These are phyloP conservation scores for Hippocampus mohnikei DNA, from an alignment of 2,113 vertebrate species.

Conservation along the genomic window DNA sequence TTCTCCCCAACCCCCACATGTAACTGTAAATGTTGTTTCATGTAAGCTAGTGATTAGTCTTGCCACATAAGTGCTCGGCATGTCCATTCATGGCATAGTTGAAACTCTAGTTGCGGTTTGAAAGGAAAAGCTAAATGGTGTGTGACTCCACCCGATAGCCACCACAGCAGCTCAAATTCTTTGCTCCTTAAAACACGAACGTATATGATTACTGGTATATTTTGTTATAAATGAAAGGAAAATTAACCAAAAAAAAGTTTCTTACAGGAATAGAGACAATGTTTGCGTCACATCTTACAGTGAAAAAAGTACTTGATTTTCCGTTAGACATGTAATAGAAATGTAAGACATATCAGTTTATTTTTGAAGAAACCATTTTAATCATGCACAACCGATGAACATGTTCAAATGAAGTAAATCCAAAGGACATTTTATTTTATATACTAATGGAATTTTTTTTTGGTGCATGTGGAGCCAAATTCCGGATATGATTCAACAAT, in stretches of 20 bases:
- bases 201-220: not conserved
- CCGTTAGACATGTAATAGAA: no score
- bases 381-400: no score
- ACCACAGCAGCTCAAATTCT: conserved; percentile 3
- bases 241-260: not conserved
- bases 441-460: no score
- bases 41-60: conserved; percentile 25
- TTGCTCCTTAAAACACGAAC: not conserved
- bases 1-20: not conserved
- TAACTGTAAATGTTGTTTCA: conserved; percentile 8
- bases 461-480: not conserved
- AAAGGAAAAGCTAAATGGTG: conserved; percentile 12
- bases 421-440: no score
- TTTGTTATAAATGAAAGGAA: not conserved
- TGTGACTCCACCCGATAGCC: conserved; percentile 11
- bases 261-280: not conserved
- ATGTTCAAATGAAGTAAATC: no score
- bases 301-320: no score
- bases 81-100: conserved; percentile 11
- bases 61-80: conserved; percentile 18
- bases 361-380: no score
- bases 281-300: not conserved
- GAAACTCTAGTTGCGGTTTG: not conserved
- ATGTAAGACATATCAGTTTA: no score
- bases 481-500: not conserved